Evolutionary conservation across 2,797 vertebrate genomes (phyloP).

Genomic region (Macropus fuliginosus): DNA sequence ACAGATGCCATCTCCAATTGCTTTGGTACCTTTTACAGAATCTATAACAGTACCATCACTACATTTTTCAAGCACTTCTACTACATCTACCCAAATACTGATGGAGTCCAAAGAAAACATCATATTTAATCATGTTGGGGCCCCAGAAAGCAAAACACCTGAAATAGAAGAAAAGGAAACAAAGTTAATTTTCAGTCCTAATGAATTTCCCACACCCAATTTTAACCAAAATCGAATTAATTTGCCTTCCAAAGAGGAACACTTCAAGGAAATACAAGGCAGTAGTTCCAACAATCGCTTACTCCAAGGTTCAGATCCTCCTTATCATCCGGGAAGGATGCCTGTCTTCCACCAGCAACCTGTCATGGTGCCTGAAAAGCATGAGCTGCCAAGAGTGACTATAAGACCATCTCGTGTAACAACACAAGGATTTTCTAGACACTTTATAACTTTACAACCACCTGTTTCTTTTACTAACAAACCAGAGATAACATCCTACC

Average conservation of each 20-base stretch:
- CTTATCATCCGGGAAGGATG: constrained; percentile 45
- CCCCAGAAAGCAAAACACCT: constrained; percentile 32
- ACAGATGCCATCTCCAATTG: background rate
- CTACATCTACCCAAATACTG: constrained; percentile 19
- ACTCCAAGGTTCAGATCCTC: constrained; percentile 47
- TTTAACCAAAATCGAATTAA: constrained; percentile 59
- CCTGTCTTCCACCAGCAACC: constrained; percentile 70
- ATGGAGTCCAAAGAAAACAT: background rate
- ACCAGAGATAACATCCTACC: constrained; percentile 76
- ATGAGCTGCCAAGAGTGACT: constrained; percentile 59
- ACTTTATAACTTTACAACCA: constrained; percentile 75
- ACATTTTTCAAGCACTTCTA: constrained; percentile 17
- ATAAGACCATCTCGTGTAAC: constrained; percentile 59
- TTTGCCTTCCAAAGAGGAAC: constrained; percentile 42
- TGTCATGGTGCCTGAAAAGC: constrained; percentile 55
- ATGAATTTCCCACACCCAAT: constrained; percentile 43
- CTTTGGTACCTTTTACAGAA: background rate
- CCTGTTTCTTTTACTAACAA: constrained; percentile 78
- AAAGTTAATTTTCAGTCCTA: background rate
- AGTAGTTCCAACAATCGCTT: constrained; percentile 66
- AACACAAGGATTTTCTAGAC: constrained; percentile 57
- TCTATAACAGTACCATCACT: background rate
- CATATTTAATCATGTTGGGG: constrained; percentile 30
- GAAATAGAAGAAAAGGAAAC: background rate
- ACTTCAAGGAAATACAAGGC: constrained; percentile 32